These are phyloP conservation scores for Falcaria lacertinaria DNA, from an alignment of 2,888 invertebrate species.

Conservation along the genomic window DNA sequence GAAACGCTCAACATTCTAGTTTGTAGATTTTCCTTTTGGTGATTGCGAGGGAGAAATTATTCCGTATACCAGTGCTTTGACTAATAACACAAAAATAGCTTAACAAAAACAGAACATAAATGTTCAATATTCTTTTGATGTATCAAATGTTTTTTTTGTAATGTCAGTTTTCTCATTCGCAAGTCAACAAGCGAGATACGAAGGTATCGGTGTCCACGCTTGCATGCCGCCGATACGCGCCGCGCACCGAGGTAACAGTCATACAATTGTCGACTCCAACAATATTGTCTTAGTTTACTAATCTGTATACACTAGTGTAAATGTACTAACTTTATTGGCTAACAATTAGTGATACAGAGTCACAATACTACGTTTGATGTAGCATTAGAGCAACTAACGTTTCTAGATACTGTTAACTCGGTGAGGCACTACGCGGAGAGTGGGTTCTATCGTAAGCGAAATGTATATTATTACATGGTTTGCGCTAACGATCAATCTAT, in stretches of 20 bases:
- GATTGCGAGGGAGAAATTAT: not conserved
- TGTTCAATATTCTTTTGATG: too few relatives aligned
- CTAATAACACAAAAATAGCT: not conserved
- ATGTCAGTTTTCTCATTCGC: constrained; percentile 1
- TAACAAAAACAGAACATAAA: not conserved
- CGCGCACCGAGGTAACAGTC: constrained; percentile 10
- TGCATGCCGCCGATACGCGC: constrained; percentile 15
- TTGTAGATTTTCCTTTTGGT: too few relatives aligned
- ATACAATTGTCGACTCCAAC: not conserved
- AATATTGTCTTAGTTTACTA: not conserved
- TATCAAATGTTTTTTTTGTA: not conserved
- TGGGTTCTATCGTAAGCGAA: not conserved
- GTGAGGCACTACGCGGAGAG: constrained; percentile 14
- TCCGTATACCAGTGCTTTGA: not conserved
- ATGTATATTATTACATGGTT: not conserved
- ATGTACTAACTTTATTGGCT: not conserved
- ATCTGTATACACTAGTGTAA: not conserved
- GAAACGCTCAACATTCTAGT: not conserved
- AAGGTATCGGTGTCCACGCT: constrained; percentile 12
- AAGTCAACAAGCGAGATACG: not conserved
- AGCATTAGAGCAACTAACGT: not conserved
- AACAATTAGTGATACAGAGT: not conserved
- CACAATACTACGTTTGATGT: not conserved
- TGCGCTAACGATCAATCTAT: too few relatives aligned
- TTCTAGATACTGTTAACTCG: constrained; percentile 26